A percentile compares a stretch with the other conserved stretches of the same genome.
Conservation (phyloP, 1,140 invertebrate genomes). For the Solen grandis region DNA sequence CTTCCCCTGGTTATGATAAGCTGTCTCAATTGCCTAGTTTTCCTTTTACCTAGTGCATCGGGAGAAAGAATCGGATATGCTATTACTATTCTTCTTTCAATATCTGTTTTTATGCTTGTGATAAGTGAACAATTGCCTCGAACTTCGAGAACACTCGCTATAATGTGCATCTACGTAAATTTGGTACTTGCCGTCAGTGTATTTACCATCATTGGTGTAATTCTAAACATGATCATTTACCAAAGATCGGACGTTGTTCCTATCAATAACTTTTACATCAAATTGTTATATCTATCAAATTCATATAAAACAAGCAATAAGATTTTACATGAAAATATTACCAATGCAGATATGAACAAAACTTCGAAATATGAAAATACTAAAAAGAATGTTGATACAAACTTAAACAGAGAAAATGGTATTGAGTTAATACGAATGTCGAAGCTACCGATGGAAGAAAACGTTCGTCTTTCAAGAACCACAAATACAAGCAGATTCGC, state of each 20-base stretch:
- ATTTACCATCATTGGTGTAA: background rate
- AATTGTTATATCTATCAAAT: background rate
- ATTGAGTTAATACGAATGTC: background rate
- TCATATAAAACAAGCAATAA: background rate
- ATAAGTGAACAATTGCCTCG: conserved; percentile 15
- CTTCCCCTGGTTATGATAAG: conserved; percentile 10
- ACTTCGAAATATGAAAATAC: too few relatives aligned
- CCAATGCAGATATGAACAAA: background rate
- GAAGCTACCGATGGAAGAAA: too few relatives aligned
- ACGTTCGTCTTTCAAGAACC: too few relatives aligned
- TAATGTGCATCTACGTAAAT: conserved; percentile 20
- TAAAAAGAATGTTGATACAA: too few relatives aligned
- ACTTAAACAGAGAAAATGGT: background rate
- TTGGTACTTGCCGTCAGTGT: background rate
- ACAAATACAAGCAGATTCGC: too few relatives aligned
- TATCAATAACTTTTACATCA: background rate
- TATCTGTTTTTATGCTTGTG: conserved; percentile 7
- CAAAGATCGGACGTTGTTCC: conserved; percentile 11
- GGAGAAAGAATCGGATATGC: conserved; percentile 23
- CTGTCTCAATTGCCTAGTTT: background rate
- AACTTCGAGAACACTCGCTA: background rate
- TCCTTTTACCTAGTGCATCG: conserved; percentile 24
- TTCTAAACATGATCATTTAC: conserved; percentile 20
- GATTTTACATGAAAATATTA: background rate
- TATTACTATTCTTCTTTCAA: conserved; percentile 20